Evolutionary conservation across 2,113 vertebrate species (phyloP), one percentile per base, ranked within the genome.

Genomic region (Planiliza haematocheilus): DNA sequence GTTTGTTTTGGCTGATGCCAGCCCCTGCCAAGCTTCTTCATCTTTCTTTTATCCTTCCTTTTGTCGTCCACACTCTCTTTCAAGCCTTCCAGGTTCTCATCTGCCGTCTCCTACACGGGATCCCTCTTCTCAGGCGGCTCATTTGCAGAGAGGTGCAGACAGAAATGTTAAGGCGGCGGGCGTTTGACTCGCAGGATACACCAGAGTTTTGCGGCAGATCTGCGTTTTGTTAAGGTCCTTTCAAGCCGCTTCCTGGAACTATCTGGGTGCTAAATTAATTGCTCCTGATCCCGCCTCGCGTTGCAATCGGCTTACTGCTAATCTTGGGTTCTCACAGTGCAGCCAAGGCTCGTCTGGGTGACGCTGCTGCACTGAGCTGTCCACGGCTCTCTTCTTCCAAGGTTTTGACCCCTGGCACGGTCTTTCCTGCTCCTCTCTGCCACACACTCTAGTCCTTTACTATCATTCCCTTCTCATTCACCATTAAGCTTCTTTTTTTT

Each of bases 231-330:
- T 71, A 62, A 60, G 20, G 68, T 74, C 70, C 73, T 89, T 81
- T 70, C 55, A 52, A 67, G 57, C 57, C 73, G 76, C 70, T 86
- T 91, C 85, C 86, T 86, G 83, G 83, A 89, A 91, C 81, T 82
- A 83, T 89, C 83, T 83, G 84, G 86, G 87, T 88, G 87, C 89
- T 92, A 90, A 91, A 91, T 92, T 81, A 91, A 91, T 91, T 91
- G 88, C 85, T 77, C 81, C 83, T 87, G 82, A 90, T 89, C 86
- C 86, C 81, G 88, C 82, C 82, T 90, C 58, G 74, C 77, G 70
- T 88, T 83, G 86, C 83, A 91, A 87, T 90, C 84, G 78, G 89
- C 89, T 92, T 91, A 90, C 88, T 78, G 66, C 82, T 92, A 92
- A 93, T 92, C 91, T 91, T 61, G 62, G 79, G 64, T 81, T 86